Evolutionary conservation across 1,140 invertebrate genomes (phyloP), one percentile per base, ranked within the genome.

Genomic region (Drosophila parabipectinata): DNA sequence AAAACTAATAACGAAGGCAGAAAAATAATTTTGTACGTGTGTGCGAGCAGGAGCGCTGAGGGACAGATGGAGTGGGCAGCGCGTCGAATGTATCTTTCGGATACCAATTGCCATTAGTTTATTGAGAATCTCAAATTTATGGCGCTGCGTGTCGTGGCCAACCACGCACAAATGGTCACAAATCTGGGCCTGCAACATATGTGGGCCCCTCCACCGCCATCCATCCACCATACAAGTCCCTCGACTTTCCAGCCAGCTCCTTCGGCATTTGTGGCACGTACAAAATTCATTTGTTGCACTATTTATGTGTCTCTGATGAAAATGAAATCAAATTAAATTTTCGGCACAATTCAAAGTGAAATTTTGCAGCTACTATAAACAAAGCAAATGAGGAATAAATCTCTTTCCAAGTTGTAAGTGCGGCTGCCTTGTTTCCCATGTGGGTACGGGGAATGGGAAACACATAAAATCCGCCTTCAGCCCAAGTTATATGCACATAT

Each of bases 241-340:
- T 18, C 18, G 15, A 32, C 28, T 5, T 14, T 26, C 34, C 55
- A 14, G 6, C 8, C 9, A 37, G 34, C 9, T 55, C 30, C 62
- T 73, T 72, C 81, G 72, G 76, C 83, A 82, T 88, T 88, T 88
- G 83, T 52, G 83, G 83, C 83, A 88, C 83, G 83, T 88, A 88
- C 72, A 71, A 72, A 88, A 88, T 88, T 88, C 79, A 88, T 88
- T 88, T 88, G 72, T 83, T 83, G 84, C 83, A 88, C 83, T 83
- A 87, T 87, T 82, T 71, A 82, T 82, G 56, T 61, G 78, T 77
- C 45, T 71, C 74, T 83, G 75, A 87, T 87, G 83, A 82, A 88
- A 87, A 88, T 83, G 75, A 87, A 88, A 87, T 88, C 82, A 88
- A 88, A 87, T 87, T 87, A 88, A 87, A 82, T 88, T 88, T 88